phyloP scores from a whole-genome alignment of 2,113 vertebrate genomes.

The Circaetus cinerascens region DNA sequence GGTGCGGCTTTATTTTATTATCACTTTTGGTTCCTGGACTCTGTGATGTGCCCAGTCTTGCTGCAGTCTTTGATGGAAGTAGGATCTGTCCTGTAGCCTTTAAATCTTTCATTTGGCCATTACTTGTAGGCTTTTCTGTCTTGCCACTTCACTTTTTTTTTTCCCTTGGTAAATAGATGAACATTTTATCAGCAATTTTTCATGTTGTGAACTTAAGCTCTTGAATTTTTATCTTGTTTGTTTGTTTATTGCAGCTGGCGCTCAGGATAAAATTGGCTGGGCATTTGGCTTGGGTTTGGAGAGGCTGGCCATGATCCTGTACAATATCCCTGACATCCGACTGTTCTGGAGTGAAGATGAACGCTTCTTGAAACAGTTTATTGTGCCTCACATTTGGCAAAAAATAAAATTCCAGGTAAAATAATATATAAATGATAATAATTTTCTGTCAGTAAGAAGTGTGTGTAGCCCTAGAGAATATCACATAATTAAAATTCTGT shows the following conservation, averaged over 20 bases:
- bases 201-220: background rate
- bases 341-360: slow-evolving; percentile 94
- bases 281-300: slow-evolving; percentile 94
- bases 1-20: background rate
- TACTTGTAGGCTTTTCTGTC: slow-evolving; percentile 26
- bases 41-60: background rate
- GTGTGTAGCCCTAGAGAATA: background rate
- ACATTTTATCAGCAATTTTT: background rate
- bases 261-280: slow-evolving; percentile 86
- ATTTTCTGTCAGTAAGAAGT: background rate
- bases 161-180: background rate
- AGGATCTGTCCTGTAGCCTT: background rate
- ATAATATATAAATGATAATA: background rate
- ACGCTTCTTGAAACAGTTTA: slow-evolving; percentile 88
- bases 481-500: background rate
- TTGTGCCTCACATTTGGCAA: slow-evolving; percentile 77
- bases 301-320: slow-evolving; percentile 92
- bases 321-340: slow-evolving; percentile 89
- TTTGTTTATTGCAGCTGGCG: slow-evolving; percentile 82
- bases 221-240: background rate
- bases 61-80: background rate
- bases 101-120: slow-evolving; percentile 6
- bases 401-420: slow-evolving; percentile 86
- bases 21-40: background rate
- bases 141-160: background rate